phyloP scores from a whole-genome alignment of 2,113 vertebrate genomes.

The Geococcyx californianus region DNA sequence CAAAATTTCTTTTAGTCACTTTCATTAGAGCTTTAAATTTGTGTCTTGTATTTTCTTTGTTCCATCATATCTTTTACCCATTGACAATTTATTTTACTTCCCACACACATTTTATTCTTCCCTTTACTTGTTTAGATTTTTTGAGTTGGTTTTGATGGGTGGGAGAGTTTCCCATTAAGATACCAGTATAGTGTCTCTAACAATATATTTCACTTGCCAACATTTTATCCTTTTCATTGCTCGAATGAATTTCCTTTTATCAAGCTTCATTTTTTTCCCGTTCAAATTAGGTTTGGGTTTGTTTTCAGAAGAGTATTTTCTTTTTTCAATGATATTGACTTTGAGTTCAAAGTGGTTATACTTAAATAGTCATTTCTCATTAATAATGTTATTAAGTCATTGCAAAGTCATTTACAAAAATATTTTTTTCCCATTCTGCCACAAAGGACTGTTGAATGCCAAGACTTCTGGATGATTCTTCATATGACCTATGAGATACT shows the following conservation, averaged over 20 bases:
- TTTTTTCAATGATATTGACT: background rate
- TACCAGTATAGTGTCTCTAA: background rate
- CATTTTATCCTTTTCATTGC: background rate
- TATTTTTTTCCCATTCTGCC: background rate
- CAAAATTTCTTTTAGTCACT: background rate
- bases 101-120: background rate
- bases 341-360: background rate
- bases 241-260: background rate
- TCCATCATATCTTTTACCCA: background rate
- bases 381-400: background rate
- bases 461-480: background rate
- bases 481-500: background rate
- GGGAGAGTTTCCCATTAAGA: background rate
- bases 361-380: background rate
- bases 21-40: background rate
- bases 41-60: background rate
- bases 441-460: background rate
- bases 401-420: background rate
- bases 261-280: background rate
- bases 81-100: background rate
- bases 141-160: background rate
- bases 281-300: background rate
- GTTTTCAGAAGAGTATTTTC: background rate
- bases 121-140: background rate
- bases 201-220: background rate